A percentile compares a stretch with the other conserved stretches of the same genome.
Conservation (phyloP, 2,888 invertebrate species). For the Chirona hameri region DNA sequence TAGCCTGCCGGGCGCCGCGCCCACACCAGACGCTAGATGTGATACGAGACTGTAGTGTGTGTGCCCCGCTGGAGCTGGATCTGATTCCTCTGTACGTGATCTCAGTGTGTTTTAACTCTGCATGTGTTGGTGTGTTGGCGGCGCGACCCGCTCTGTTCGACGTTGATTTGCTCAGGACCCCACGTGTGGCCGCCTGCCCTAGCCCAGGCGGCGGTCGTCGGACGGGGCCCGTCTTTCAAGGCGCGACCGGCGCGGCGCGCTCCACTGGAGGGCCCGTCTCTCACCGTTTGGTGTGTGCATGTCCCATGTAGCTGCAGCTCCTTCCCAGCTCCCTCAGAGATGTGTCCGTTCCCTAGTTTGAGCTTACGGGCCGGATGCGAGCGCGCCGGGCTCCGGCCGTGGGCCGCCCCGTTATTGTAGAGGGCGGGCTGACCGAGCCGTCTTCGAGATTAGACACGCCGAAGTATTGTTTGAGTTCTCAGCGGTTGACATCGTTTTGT, state of each 20-base stretch:
- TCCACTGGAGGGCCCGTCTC: background rate
- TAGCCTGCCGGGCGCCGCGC: background rate
- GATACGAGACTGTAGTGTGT: slow-evolving; percentile 3
- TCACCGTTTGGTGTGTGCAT: slow-evolving; percentile 10
- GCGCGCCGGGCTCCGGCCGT: background rate
- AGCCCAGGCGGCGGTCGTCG: background rate
- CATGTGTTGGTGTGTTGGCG: slow-evolving; percentile 10
- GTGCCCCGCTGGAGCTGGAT: background rate
- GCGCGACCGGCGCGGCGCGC: background rate
- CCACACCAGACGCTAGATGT: slow-evolving; percentile 4
- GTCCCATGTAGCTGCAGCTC: background rate
- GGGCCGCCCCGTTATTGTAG: background rate
- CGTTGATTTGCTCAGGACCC: slow-evolving; percentile 28
- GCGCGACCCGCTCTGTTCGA: background rate
- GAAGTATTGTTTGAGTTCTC: background rate
- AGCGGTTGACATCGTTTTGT: slow-evolving; percentile 25
- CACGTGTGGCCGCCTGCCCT: background rate
- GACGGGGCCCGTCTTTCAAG: slow-evolving; percentile 6
- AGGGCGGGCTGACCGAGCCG: background rate
- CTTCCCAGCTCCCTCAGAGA: background rate
- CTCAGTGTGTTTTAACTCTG: slow-evolving; percentile 29
- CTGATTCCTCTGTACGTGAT: slow-evolving; percentile 1
- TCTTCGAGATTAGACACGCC: background rate
- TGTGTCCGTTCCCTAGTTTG: slow-evolving; percentile 3
- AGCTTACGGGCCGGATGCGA: background rate